phyloP scores from a whole-genome alignment of 2,797 vertebrate species.

The Pelochelys cantorii region DNA sequence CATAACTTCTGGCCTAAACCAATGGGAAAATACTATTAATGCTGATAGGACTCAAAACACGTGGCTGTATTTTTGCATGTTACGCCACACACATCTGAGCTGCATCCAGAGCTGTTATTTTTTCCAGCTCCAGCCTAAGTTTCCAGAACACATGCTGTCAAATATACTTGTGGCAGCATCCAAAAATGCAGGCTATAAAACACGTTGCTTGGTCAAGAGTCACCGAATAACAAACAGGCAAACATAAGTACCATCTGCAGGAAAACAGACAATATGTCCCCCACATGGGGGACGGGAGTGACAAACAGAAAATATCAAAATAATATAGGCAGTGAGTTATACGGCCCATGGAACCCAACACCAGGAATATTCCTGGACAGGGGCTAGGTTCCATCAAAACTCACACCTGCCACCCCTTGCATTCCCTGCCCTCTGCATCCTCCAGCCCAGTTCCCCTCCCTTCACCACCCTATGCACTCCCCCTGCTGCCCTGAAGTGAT shows the following conservation, averaged over 20 bases:
- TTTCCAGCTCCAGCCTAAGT: background rate
- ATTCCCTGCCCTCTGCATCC: too few relatives aligned
- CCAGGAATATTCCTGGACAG: too few relatives aligned
- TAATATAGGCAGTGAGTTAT: too few relatives aligned
- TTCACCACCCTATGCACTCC: too few relatives aligned
- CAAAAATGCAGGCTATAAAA: background rate
- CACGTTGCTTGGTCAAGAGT: background rate
- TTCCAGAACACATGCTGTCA: background rate
- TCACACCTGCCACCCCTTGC: too few relatives aligned
- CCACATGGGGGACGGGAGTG: rapidly evolving
- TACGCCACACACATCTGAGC: background rate
- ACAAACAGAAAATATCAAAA: background rate
- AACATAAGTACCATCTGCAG: background rate
- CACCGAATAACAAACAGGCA: background rate
- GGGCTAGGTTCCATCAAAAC: too few relatives aligned
- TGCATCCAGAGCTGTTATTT: background rate
- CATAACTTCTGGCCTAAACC: constrained; percentile 83
- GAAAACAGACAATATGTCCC: background rate
- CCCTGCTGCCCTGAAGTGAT: too few relatives aligned
- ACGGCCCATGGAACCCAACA: too few relatives aligned
- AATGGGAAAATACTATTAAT: constrained; percentile 33
- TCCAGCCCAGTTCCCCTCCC: too few relatives aligned
- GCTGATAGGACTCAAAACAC: rapidly evolving
- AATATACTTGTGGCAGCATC: constrained; percentile 20
- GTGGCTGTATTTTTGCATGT: background rate